Conservation (phyloP, 2,797 vertebrate species). For the Arrhamphus sclerolepis region DNA sequence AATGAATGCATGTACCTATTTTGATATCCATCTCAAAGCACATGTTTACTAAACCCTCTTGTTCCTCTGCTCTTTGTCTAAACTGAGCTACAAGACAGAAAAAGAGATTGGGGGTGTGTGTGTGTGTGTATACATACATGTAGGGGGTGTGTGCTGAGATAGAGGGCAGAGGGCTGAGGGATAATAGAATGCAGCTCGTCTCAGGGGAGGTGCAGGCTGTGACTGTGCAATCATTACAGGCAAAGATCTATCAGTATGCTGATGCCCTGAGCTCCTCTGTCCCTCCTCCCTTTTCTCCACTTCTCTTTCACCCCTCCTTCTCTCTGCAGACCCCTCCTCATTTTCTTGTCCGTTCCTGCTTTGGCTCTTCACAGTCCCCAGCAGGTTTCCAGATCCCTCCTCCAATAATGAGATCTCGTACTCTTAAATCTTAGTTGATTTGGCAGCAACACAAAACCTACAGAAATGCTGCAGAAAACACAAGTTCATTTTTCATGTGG, state of each 20-base stretch:
- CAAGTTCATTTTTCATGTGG: constrained; percentile 6
- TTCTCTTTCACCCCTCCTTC: constrained; percentile 14
- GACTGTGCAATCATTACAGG: constrained; percentile 84
- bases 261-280: constrained; percentile 57
- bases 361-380: constrained; percentile 33
- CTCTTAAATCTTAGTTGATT: constrained; percentile 21
- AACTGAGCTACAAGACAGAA: constrained; percentile 25
- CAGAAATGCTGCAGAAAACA: neutral
- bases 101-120: constrained; percentile 9
- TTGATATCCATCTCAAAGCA: constrained; percentile 50
- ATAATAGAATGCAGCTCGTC: constrained; percentile 80
- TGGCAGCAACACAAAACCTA: constrained; percentile 8
- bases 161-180: constrained; percentile 62
- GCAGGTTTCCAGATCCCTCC: constrained; percentile 22
- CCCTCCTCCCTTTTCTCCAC: constrained; percentile 36
- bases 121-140: constrained; percentile 10
- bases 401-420: constrained; percentile 27
- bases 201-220: constrained; percentile 75
- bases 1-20: constrained; percentile 35
- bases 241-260: constrained; percentile 80
- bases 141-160: constrained; percentile 21
- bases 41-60: constrained; percentile 63
- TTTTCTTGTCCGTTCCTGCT: constrained; percentile 43
- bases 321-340: constrained; percentile 16
- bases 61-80: constrained; percentile 69